Conservation (phyloP, 2,888 invertebrate genomes). For the Prostheceraeus crozeri region DNA sequence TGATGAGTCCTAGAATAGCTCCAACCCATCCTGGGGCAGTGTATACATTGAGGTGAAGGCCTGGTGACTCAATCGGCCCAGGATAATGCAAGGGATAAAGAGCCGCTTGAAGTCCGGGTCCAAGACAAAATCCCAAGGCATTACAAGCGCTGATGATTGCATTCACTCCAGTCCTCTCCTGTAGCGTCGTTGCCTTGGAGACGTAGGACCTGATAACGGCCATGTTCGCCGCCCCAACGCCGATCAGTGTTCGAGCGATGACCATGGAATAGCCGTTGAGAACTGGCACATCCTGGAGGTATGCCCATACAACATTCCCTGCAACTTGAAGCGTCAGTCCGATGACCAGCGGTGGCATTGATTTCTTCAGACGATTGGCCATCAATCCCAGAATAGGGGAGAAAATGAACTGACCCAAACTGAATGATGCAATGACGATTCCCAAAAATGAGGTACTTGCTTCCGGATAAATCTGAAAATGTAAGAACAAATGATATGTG, state of each 20-base stretch:
- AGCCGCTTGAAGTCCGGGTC: slow-evolving; percentile 55
- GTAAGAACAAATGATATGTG: no score
- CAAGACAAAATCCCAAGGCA: slow-evolving; percentile 54
- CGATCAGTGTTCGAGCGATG: slow-evolving; percentile 48
- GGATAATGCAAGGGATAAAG: slow-evolving; percentile 54
- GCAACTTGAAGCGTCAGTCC: no score
- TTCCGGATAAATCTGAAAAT: no score
- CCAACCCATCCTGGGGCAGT: slow-evolving; percentile 50
- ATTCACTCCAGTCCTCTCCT: slow-evolving; percentile 54
- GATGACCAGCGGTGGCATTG: no score
- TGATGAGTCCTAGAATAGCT: slow-evolving; percentile 43
- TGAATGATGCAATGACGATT: no score
- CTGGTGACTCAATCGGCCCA: slow-evolving; percentile 45
- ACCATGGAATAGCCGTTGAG: slow-evolving; percentile 47
- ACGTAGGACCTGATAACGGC: slow-evolving; percentile 55
- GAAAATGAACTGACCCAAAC: no score
- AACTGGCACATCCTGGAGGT: no score
- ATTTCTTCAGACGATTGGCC: no score
- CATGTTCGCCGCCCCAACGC: slow-evolving; percentile 55
- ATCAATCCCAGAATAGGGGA: no score
- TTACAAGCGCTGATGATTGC: slow-evolving; percentile 55
- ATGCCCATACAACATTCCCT: no score
- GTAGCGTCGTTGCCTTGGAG: slow-evolving; percentile 50
- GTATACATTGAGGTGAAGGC: slow-evolving; percentile 50
- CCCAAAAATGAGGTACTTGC: no score